Base-by-base conservation (phyloP, 2,113 vertebrate genomes). In the Mesocricetus auratus region DNA sequence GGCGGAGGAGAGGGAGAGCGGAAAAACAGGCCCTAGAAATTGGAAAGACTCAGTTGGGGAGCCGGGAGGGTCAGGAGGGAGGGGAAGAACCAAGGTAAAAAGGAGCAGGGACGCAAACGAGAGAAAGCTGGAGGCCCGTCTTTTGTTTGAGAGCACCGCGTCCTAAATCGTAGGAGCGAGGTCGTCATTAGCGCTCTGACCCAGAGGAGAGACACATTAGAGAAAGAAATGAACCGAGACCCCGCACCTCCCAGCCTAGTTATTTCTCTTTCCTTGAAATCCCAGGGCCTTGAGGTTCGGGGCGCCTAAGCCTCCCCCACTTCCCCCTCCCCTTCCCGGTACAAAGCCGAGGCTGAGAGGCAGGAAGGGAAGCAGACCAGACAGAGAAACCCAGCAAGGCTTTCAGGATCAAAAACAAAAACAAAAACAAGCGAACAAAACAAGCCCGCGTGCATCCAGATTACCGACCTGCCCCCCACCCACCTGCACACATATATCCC, bases 71-170 rank as follows among this genome's bases (percentile, higher is more conserved):
- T 5, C 5, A 12, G 47, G 74, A 47, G 56, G 29, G 15, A 58
- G 16, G 68, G 36, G 60, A 73, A 50, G 10, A 6, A 42, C 22
- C 58, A 21, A 39, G 82, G 79, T 4, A 3, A 62, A 22, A 22
- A 36, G 42, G 74, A 89, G 24, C 88, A 8, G 75, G 7, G 42
- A 39, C 24, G 56, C 33, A 22, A 36, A 60, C 16, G 2, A 42
- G 86, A n/a, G 45, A 77, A 79, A 50, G 56, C 73, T 4, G 15
- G 83, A 62, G 42, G 22, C 78, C 17, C 17, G 77, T 45, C 94
- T 94, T 97, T 97, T 96, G 96, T 98, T 71, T 94, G 92, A 82
- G 71, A 92, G 88, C 90, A n/a, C 71, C 31, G 81, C 1, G 60
- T 93, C 77, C 94, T 83, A 75, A 92, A 62, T 96, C 93, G 71